phyloP scores from a whole-genome alignment of 1,140 invertebrate genomes.

The Hypsibius dujardini region DNA sequence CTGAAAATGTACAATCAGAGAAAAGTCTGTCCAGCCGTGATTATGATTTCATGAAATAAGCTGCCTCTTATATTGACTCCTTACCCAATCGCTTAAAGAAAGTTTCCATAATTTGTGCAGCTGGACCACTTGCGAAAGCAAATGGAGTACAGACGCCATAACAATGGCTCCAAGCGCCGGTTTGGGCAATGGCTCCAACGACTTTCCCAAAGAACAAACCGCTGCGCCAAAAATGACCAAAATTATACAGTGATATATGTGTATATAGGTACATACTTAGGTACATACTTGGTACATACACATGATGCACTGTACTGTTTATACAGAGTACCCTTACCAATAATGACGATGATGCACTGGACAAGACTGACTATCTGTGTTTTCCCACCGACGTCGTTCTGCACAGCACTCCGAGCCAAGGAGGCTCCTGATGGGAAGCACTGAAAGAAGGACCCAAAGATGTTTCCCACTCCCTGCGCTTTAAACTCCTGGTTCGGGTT shows the following conservation, averaged over 20 bases:
- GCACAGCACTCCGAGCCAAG: not conserved
- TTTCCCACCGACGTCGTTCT: conserved; percentile 9
- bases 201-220: not conserved
- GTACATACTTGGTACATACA: too few relatives aligned
- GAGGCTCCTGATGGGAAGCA: conserved; percentile 4
- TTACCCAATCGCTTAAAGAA: not conserved
- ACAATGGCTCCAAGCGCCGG: not conserved
- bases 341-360: not conserved
- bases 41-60: too few relatives aligned
- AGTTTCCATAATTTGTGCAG: not conserved
- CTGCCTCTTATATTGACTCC: too few relatives aligned
- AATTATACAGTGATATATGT: too few relatives aligned
- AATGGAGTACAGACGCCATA: not conserved
- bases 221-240: too few relatives aligned
- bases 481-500: conserved; percentile 5
- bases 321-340: too few relatives aligned
- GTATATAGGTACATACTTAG: too few relatives aligned
- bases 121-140: not conserved
- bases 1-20: too few relatives aligned
- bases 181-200: conserved; percentile 1
- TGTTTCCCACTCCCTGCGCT: not conserved
- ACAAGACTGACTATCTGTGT: not conserved
- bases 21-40: too few relatives aligned
- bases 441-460: conserved; percentile 1
- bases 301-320: too few relatives aligned